phyloP scores from a whole-genome alignment of 2,797 vertebrate genomes.

The Cygnus olor region DNA sequence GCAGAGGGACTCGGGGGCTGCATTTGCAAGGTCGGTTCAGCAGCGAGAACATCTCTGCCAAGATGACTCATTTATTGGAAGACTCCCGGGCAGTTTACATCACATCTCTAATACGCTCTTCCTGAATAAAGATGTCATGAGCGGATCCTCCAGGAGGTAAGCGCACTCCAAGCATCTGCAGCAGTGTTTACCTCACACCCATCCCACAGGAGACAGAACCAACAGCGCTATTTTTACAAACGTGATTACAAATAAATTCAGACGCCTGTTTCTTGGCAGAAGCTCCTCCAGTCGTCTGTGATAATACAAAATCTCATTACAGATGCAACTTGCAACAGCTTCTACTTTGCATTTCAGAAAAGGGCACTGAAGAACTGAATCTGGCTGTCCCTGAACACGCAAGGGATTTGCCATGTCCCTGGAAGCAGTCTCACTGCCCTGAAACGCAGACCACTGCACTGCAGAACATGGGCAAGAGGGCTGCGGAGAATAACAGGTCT shows the following conservation, averaged over 20 bases:
- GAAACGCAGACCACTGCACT: not conserved
- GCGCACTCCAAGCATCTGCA: not conserved
- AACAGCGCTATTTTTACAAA: not conserved
- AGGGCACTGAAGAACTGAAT: not conserved
- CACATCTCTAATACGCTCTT: not conserved
- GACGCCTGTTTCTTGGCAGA: not conserved
- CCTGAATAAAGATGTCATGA: not conserved
- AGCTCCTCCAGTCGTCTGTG: not conserved
- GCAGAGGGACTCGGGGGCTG: not conserved
- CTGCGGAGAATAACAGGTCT: not conserved
- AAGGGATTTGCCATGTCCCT: not conserved
- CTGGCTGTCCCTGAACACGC: not conserved
- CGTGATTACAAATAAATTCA: not conserved
- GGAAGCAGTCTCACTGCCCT: not conserved
- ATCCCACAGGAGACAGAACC: not conserved
- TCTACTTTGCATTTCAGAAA: slow-evolving; percentile 1
- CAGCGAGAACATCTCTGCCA: not conserved
- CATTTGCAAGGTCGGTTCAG: not conserved
- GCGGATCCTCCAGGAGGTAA: not conserved
- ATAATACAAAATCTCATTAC: not conserved
- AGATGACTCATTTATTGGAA: not conserved
- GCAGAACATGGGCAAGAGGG: not conserved
- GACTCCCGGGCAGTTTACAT: not conserved
- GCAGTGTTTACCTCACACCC: not conserved
- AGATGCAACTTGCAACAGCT: not conserved